Evolutionary conservation across 2,113 vertebrate species (phyloP).

Genomic region (Tetraodon nigroviridis): DNA sequence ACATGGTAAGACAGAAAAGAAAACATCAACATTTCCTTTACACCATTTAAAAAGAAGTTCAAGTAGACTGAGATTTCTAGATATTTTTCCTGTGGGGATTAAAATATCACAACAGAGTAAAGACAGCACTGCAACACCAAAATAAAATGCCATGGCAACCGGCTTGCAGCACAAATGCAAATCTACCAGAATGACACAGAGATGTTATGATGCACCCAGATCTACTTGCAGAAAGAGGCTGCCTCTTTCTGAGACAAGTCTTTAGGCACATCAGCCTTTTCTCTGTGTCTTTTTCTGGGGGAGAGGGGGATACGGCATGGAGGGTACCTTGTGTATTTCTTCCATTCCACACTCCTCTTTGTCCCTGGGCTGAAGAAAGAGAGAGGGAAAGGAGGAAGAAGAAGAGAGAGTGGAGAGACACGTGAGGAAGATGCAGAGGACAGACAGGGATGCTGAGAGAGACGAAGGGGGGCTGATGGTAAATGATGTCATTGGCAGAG

Average conservation of each 20-base stretch:
- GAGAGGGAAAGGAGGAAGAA: constrained; percentile 44
- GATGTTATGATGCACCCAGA: constrained; percentile 36
- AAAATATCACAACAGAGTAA: constrained; percentile 60
- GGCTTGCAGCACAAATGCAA: constrained; percentile 41
- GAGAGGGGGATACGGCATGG: constrained; percentile 45
- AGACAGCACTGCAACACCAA: constrained; percentile 46
- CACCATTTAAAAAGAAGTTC: constrained; percentile 29
- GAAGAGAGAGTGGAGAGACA: constrained; percentile 46
- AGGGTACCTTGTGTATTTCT: constrained; percentile 75
- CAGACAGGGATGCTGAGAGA: constrained; percentile 17
- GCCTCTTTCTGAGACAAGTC: constrained; percentile 29
- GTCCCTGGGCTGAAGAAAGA: constrained; percentile 72
- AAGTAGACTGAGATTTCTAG: constrained; percentile 48
- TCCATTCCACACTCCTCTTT: constrained; percentile 77
- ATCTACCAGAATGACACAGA: constrained; percentile 45
- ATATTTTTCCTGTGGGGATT: constrained; percentile 47
- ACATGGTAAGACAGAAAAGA: constrained; percentile 5
- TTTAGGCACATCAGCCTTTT: background rate
- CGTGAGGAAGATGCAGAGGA: constrained; percentile 42
- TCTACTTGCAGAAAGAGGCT: constrained; percentile 27
- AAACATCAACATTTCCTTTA: constrained; percentile 22
- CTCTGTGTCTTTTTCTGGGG: constrained; percentile 3
- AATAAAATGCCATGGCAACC: constrained; percentile 70
- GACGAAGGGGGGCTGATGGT: constrained; percentile 17
- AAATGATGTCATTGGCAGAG: constrained; percentile 18